A percentile compares a stretch with the other conserved stretches of the same genome.
Evolutionary conservation across 2,113 vertebrate species (phyloP).

Genomic region (Sander vitreus): DNA sequence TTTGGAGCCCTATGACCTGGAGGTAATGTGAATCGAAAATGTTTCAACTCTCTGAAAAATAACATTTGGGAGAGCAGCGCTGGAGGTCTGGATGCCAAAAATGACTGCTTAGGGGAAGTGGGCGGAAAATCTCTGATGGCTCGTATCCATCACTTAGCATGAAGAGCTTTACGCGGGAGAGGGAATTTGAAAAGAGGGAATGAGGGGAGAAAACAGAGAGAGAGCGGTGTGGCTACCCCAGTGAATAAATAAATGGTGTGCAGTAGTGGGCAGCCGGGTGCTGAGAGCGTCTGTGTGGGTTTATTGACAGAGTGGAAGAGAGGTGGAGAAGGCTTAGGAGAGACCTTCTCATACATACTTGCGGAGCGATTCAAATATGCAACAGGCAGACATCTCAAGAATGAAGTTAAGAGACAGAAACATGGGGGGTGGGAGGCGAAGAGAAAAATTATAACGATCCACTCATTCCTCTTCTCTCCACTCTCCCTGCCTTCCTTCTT

Average conservation of each 20-base stretch:
- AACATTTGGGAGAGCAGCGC: constrained; percentile 52
- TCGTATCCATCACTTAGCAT: constrained; percentile 62
- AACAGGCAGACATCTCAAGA: constrained; percentile 59
- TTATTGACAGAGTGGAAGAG: constrained; percentile 81
- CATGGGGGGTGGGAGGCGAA: neutral
- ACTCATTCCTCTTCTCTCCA: neutral
- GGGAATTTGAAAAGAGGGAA: constrained; percentile 50
- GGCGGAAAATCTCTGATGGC: constrained; percentile 42
- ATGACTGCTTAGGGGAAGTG: constrained; percentile 21
- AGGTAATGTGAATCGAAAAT: constrained; percentile 65
- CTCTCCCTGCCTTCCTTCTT: constrained; percentile 2
- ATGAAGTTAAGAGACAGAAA: constrained; percentile 36
- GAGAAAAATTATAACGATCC: neutral
- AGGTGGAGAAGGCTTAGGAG: constrained; percentile 57
- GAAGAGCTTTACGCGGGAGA: constrained; percentile 44
- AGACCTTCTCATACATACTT: constrained; percentile 57
- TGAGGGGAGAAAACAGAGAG: constrained; percentile 29
- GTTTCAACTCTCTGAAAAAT: constrained; percentile 52
- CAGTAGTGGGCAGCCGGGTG: constrained; percentile 71
- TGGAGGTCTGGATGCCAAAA: constrained; percentile 49
- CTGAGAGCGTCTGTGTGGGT: constrained; percentile 75
- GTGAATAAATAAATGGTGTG: constrained; percentile 81
- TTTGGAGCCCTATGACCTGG: constrained; percentile 61
- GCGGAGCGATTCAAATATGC: constrained; percentile 57
- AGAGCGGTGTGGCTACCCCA: constrained; percentile 58